Conservation (phyloP, 2,888 invertebrate genomes). For the Trisateles emortualis region DNA sequence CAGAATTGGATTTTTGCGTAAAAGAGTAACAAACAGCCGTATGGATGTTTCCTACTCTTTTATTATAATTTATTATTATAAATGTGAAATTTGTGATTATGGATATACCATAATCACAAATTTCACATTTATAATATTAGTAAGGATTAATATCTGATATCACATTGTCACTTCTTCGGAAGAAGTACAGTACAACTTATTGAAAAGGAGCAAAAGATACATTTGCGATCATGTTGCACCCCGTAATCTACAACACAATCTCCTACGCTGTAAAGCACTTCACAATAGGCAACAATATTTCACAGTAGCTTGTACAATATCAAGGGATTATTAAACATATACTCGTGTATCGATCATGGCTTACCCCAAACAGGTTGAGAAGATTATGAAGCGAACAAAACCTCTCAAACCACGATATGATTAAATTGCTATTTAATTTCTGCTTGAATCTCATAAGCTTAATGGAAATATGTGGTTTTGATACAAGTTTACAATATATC, state of each 20-base stretch:
- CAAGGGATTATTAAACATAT: conserved; percentile 4
- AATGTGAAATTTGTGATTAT: too few species aligned
- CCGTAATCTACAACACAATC: background rate
- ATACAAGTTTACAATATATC: background rate
- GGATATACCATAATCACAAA: too few species aligned
- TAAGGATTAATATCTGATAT: too few species aligned
- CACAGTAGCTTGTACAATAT: background rate
- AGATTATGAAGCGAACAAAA: conserved; percentile 12
- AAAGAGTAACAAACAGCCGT: too few species aligned
- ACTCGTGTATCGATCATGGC: conserved; percentile 29
- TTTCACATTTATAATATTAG: too few species aligned
- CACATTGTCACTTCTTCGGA: too few species aligned
- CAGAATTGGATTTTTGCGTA: too few species aligned
- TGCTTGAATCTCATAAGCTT: conserved; percentile 24
- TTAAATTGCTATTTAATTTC: conserved; percentile 35
- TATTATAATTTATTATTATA: too few species aligned
- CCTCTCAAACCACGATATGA: conserved; percentile 11
- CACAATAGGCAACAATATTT: conserved; percentile 1
- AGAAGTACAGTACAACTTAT: too few species aligned
- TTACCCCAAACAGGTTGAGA: conserved; percentile 15
- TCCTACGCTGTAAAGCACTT: background rate
- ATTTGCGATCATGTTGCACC: background rate
- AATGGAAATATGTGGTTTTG: conserved; percentile 22
- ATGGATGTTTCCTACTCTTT: too few species aligned
- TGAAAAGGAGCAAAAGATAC: too few species aligned